These are phyloP conservation scores for Anagrus nilaparvatae DNA, from an alignment of 1,140 invertebrate species.

Conservation along the genomic window DNA sequence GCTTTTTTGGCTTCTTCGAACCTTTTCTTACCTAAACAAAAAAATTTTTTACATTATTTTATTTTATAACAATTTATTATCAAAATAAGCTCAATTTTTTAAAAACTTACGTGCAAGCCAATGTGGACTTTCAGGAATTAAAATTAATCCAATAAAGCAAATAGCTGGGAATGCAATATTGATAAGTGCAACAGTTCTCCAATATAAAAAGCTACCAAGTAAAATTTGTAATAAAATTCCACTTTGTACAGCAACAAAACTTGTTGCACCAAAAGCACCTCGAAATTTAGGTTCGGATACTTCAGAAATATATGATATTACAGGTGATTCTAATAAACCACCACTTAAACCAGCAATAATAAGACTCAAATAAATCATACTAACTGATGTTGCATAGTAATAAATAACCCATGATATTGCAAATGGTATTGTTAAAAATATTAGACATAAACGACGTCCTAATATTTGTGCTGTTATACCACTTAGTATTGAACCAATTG, in stretches of 20 bases:
- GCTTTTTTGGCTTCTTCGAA: background rate
- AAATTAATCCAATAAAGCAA: background rate
- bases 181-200: background rate
- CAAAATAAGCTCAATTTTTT: background rate
- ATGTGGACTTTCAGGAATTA: constrained; percentile 3
- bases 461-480: background rate
- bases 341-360: background rate
- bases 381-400: background rate
- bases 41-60: background rate
- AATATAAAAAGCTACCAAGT: background rate
- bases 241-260: background rate
- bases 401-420: background rate
- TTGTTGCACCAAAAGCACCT: background rate
- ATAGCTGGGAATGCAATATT: background rate
- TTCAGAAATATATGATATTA: background rate
- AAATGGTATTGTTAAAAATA: background rate
- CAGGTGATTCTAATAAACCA: background rate
- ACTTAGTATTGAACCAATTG: background rate
- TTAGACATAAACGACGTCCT: background rate
- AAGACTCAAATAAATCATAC: background rate
- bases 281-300: background rate
- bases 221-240: background rate
- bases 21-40: background rate
- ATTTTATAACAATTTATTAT: background rate
- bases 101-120: background rate